phyloP scores from a whole-genome alignment of 1,140 invertebrate genomes.

The Bombyx mandarina region DNA sequence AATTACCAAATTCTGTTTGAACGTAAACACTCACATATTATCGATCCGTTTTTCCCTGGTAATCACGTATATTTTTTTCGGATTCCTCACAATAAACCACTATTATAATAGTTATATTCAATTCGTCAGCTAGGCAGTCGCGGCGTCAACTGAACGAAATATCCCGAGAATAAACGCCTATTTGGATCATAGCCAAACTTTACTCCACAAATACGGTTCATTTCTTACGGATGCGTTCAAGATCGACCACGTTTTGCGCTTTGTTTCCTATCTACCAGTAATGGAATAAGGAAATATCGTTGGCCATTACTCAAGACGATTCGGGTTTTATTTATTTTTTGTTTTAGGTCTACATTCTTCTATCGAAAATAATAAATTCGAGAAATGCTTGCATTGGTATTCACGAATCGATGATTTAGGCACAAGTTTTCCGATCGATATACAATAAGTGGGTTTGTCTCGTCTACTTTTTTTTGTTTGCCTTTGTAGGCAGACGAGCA shows the following conservation, averaged over 20 bases:
- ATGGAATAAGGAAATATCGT: slow-evolving; percentile 1
- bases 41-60: too few relatives aligned
- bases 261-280: slow-evolving; percentile 1
- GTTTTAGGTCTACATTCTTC: too few relatives aligned
- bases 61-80: not conserved
- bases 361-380: too few relatives aligned
- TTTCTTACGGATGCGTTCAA: slow-evolving; percentile 15
- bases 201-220: slow-evolving; percentile 9
- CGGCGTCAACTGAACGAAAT: slow-evolving; percentile 39
- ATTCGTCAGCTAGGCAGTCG: slow-evolving; percentile 44
- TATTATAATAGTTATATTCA: slow-evolving; percentile 28
- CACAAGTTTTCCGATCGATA: too few relatives aligned
- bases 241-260: not conserved
- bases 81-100: not conserved
- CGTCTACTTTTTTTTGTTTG: too few relatives aligned
- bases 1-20: too few relatives aligned
- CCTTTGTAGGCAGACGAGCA: too few relatives aligned
- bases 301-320: not conserved
- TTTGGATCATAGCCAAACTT: slow-evolving; percentile 17
- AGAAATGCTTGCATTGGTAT: too few relatives aligned
- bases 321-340: too few relatives aligned
- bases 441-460: too few relatives aligned
- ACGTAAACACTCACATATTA: too few relatives aligned
- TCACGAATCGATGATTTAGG: too few relatives aligned
- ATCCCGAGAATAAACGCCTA: slow-evolving; percentile 33